These are phyloP conservation scores for Quadroppia sp. DNA, from an alignment of 2,888 invertebrate genomes.

Conservation along the genomic window DNA sequence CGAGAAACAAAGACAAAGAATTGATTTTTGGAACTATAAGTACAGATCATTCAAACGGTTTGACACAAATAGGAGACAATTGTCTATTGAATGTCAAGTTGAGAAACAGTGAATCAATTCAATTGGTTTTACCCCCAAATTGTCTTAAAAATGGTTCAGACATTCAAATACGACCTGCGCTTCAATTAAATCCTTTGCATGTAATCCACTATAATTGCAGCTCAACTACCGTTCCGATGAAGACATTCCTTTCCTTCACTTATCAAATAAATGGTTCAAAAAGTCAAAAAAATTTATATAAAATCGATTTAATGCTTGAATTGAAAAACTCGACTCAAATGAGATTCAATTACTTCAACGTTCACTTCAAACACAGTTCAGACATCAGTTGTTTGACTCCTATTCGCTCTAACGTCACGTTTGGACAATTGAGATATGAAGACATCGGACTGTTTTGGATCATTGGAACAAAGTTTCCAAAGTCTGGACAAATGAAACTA, in stretches of 20 bases:
- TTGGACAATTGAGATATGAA: slow-evolving; percentile 25
- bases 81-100: background rate
- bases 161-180: background rate
- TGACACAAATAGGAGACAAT: background rate
- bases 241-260: slow-evolving; percentile 19
- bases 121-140: slow-evolving; percentile 26
- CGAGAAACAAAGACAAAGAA: slow-evolving; percentile 20
- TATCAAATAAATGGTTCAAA: background rate
- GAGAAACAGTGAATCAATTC: background rate
- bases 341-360: slow-evolving; percentile 22
- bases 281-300: slow-evolving; percentile 8
- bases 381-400: background rate
- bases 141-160: background rate
- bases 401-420: background rate
- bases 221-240: background rate
- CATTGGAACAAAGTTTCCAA: slow-evolving; percentile 33
- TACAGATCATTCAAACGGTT: background rate
- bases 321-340: background rate
- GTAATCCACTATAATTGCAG: slow-evolving; percentile 1
- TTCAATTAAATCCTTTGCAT: slow-evolving; percentile 19
- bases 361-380: slow-evolving; percentile 13
- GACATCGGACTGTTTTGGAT: slow-evolving; percentile 34
- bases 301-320: background rate
- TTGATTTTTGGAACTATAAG: slow-evolving; percentile 21
- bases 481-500: slow-evolving; percentile 7